Conservation (phyloP, 2,888 invertebrate genomes). For the Proisotoma minuta region DNA sequence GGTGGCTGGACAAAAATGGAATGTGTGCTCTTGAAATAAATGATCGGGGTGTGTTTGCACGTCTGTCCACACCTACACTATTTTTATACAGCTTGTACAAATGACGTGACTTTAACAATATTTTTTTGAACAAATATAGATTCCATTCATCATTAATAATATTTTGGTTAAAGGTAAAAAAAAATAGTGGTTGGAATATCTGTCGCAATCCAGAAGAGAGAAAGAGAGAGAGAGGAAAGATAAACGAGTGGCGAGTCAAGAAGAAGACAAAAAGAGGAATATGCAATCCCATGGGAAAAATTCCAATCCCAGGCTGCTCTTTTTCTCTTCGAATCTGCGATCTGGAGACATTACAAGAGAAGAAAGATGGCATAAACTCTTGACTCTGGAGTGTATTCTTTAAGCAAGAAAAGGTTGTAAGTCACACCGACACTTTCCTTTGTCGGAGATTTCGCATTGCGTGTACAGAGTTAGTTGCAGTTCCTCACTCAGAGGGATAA, state of each 20-base stretch:
- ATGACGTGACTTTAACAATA: background rate
- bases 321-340: conserved; percentile 1
- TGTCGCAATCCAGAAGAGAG: background rate
- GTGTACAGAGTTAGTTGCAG: background rate
- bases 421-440: background rate
- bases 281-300: background rate
- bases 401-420: background rate
- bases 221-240: background rate
- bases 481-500: background rate
- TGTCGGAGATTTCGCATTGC: background rate
- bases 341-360: background rate
- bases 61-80: background rate
- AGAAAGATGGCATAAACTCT: conserved; percentile 5
- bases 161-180: background rate
- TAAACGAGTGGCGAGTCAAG: background rate
- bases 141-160: no score
- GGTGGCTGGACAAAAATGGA: conserved; percentile 36
- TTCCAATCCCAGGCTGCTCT: background rate
- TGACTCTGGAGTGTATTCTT: background rate
- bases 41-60: background rate
- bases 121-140: no score
- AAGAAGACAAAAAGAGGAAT: conserved; percentile 2
- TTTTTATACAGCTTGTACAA: background rate
- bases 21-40: conserved; percentile 26
- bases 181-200: background rate